phyloP scores from a whole-genome alignment of 2,888 invertebrate genomes.

The Cyaniris semiargus region DNA sequence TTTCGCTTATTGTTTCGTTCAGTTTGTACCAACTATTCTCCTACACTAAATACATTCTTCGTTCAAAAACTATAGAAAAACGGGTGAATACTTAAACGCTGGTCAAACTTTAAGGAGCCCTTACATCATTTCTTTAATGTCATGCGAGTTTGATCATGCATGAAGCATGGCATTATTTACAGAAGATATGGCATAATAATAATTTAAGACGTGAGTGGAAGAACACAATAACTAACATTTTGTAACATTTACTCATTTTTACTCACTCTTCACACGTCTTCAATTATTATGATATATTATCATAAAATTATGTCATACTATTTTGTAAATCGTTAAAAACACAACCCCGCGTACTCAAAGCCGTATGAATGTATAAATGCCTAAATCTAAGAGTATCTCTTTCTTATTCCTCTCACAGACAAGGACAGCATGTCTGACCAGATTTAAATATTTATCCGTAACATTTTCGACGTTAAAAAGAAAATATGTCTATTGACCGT shows the following conservation, averaged over 20 bases:
- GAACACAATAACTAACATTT: too few species aligned
- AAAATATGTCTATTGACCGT: not conserved
- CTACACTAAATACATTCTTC: not conserved
- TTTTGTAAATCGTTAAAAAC: not conserved
- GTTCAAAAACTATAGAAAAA: not conserved
- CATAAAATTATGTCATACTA: not conserved
- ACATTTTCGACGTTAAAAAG: not conserved
- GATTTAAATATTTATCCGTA: not conserved
- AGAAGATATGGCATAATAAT: not conserved
- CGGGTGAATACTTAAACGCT: not conserved
- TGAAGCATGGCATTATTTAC: not conserved
- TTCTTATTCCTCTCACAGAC: not conserved
- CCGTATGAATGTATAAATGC: too few species aligned
- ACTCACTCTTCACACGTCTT: too few species aligned
- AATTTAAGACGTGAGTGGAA: too few species aligned
- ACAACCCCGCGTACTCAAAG: too few species aligned
- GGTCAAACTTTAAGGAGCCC: not conserved
- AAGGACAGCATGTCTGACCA: not conserved
- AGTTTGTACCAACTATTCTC: slow-evolving; percentile 25
- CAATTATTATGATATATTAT: too few species aligned
- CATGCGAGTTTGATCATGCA: not conserved
- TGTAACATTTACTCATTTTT: too few species aligned
- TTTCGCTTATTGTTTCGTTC: slow-evolving; percentile 25
- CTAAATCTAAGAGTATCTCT: not conserved
- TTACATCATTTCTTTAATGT: too few species aligned